Evolutionary conservation across 2,113 vertebrate genomes (phyloP).

Genomic region (Tauraco erythrolophus): DNA sequence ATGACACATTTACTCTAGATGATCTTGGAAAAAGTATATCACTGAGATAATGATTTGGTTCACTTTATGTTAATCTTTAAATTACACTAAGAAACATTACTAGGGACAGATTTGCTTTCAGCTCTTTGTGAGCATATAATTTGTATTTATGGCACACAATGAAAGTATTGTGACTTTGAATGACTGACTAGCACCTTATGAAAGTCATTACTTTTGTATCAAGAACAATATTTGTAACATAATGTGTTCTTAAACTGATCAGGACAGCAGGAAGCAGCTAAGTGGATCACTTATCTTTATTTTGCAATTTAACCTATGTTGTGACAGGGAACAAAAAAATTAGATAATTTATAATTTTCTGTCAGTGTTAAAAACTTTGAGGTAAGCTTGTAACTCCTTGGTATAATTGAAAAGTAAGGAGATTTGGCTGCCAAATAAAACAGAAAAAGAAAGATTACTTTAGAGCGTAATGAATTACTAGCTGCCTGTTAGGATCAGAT

Average conservation of each 20-base stretch:
- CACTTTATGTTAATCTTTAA: conserved; percentile 72
- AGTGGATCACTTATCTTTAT: conserved; percentile 76
- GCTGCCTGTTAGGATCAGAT: conserved; percentile 54
- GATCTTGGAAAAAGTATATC: conserved; percentile 66
- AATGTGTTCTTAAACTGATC: conserved; percentile 70
- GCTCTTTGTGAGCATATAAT: conserved; percentile 3
- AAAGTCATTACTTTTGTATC: conserved; percentile 65
- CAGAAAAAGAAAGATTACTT: conserved; percentile 55
- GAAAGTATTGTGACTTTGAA: conserved; percentile 63
- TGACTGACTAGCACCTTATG: conserved; percentile 64
- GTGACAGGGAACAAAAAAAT: conserved; percentile 62
- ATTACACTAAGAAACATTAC: conserved; percentile 64
- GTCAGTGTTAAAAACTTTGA: conserved; percentile 42
- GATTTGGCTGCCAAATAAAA: conserved; percentile 36
- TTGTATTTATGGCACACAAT: conserved; percentile 46
- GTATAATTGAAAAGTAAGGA: conserved; percentile 28
- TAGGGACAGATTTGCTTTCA: conserved; percentile 62
- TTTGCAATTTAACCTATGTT: conserved; percentile 71
- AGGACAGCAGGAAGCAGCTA: conserved; percentile 67
- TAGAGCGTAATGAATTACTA: neutral
- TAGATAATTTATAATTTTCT: conserved; percentile 66
- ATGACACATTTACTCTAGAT: conserved; percentile 46
- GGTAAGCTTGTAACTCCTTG: conserved; percentile 44
- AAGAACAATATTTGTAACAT: conserved; percentile 44
- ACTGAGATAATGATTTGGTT: conserved; percentile 63